A percentile compares a stretch with the other conserved stretches of the same genome.
phyloP scores from a whole-genome alignment of 2,113 vertebrate species.

The Cariama cristata region DNA sequence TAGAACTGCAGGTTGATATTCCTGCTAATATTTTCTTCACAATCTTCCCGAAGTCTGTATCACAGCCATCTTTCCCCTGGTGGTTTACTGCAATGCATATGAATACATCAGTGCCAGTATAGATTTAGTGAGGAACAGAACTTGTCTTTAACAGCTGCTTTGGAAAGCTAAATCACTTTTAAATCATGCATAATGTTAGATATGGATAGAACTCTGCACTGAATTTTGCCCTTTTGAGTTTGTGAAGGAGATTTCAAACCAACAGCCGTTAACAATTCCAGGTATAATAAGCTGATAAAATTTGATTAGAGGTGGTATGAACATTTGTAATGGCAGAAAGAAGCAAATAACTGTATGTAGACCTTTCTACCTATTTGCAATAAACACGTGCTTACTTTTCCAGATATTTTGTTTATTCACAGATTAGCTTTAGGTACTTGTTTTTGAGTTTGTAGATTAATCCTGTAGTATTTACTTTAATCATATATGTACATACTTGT shows the following conservation, averaged over 20 bases:
- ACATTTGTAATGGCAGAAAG: neutral
- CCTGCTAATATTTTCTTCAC: neutral
- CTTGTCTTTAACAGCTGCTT: slow-evolving; percentile 12
- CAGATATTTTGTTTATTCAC: neutral
- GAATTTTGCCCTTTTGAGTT: neutral
- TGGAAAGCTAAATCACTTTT: neutral
- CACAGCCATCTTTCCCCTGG: neutral
- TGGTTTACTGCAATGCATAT: neutral
- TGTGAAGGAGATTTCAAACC: neutral
- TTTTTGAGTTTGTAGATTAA: neutral
- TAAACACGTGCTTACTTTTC: neutral
- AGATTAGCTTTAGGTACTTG: neutral
- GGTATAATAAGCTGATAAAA: neutral
- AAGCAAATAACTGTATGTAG: neutral
- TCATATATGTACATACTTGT: neutral
- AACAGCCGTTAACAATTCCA: neutral
- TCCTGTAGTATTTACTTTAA: neutral
- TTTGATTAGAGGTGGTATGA: neutral
- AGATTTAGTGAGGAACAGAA: neutral
- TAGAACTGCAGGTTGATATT: neutral
- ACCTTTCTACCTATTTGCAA: neutral
- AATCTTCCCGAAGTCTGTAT: neutral
- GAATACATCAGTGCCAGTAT: neutral
- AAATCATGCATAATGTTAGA: neutral
- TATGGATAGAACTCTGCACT: neutral